phyloP scores from a whole-genome alignment of 2,797 vertebrate species.

The Phataginus tetradactyla region DNA sequence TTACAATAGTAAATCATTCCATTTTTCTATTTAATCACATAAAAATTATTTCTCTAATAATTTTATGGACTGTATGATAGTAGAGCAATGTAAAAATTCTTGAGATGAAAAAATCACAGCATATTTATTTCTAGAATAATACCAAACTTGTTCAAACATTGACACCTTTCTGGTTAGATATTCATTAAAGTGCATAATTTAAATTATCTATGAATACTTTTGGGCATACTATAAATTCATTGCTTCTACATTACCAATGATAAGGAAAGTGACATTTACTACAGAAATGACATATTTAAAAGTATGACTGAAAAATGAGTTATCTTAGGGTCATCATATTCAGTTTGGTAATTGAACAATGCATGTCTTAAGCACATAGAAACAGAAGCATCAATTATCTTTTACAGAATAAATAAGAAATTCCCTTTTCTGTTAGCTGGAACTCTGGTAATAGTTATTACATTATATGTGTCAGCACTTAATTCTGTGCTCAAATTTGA shows the following conservation, averaged over 20 bases:
- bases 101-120: conserved; percentile 69
- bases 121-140: background rate
- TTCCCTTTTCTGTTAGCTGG: conserved; percentile 57
- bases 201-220: conserved; percentile 83
- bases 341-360: conserved; percentile 76
- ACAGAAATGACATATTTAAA: conserved; percentile 84
- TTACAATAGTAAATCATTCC: background rate
- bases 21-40: background rate
- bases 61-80: background rate
- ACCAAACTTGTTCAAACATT: conserved; percentile 65
- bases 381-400: conserved; percentile 18
- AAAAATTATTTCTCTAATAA: background rate
- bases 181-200: conserved; percentile 75
- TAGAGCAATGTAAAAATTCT: conserved; percentile 65
- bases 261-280: conserved; percentile 80
- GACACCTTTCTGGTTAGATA: conserved; percentile 74
- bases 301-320: conserved; percentile 77
- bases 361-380: conserved; percentile 47
- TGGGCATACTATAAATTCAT: conserved; percentile 78
- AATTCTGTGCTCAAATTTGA: conserved; percentile 11
- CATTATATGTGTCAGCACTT: background rate
- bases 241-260: conserved; percentile 70
- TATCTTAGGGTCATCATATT: conserved; percentile 70
- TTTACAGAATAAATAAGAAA: conserved; percentile 51
- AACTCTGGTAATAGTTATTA: conserved; percentile 54